These are phyloP conservation scores for Athrips mouffetella DNA, from an alignment of 2,888 invertebrate genomes.

Conservation along the genomic window DNA sequence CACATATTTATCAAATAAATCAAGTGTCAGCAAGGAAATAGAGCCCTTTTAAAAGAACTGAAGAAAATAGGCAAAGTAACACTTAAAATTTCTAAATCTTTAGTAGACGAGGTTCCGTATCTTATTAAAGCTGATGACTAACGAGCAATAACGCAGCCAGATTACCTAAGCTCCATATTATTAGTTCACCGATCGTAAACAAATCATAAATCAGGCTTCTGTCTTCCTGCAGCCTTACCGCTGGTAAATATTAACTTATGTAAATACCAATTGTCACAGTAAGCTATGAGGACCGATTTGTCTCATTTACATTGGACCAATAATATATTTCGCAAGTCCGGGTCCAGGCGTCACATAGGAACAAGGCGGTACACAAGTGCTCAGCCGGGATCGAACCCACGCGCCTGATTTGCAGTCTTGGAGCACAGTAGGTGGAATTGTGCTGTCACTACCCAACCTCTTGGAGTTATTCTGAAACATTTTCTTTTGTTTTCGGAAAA, in stretches of 20 bases:
- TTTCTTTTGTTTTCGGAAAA: neutral
- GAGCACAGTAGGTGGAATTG: constrained; percentile 48
- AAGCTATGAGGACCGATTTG: constrained; percentile 39
- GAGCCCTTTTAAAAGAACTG: too few relatives aligned
- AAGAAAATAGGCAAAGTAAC: too few relatives aligned
- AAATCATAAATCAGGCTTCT: neutral
- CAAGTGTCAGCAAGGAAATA: too few relatives aligned
- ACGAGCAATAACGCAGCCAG: too few relatives aligned
- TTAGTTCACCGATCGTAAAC: neutral
- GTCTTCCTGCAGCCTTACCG: neutral
- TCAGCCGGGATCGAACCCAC: constrained; percentile 61
- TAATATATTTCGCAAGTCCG: constrained; percentile 57
- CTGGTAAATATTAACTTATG: constrained; percentile 18
- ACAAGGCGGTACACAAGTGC: constrained; percentile 37
- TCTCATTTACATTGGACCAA: constrained; percentile 54
- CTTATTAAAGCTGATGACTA: too few relatives aligned
- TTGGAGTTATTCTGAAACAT: constrained; percentile 19
- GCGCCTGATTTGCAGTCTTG: constrained; percentile 69
- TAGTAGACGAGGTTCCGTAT: too few relatives aligned
- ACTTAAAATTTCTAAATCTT: too few relatives aligned
- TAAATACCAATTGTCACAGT: constrained; percentile 17
- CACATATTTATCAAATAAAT: too few relatives aligned
- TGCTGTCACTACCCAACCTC: constrained; percentile 16
- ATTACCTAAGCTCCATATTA: too few relatives aligned
- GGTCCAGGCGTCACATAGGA: constrained; percentile 18